Base-by-base conservation (phyloP, 1,140 invertebrate species). In the Myzus persicae region DNA sequence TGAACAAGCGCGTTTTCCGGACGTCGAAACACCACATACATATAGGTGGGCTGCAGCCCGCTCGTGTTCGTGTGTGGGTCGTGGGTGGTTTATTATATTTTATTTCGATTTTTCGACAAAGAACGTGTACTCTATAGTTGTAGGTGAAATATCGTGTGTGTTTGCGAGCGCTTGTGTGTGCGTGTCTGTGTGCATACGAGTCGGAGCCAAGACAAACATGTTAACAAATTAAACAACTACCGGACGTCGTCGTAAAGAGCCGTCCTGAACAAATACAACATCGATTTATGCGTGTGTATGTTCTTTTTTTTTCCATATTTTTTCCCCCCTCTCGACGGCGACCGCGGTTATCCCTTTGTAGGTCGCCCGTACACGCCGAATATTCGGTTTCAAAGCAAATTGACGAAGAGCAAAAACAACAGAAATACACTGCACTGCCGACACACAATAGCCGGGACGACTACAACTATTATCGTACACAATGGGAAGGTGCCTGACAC, bases 151-250 rank as follows among this genome's bases (percentile, higher is more conserved):
- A 44, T 44, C 9, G 42, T 59, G 20, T 59, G 20, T 40, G 36
- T 67, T 67, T 67, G 59, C 59, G 31, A 67, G 31, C 31, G 11
- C 4, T 11, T 31, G 54, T 31, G 54, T 54, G 54, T 46, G 46
- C 18, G 46, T 46, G 46, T 14, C 14, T 46, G 46, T 46, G 18
- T 6, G 11, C 9, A 24, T 76, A 76, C 44, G 48, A 91, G 54
- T 40, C 67, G 44, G 91, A 84, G 67, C 91, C 91, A 93, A 93
- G 76, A 84, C 91, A 93, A 93, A 93, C 91, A 93, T 93, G 91
- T 93, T 93, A 93, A 93, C 91, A 93, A 93, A 93, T 93, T 93
- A 93, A 93, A 93, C 91, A 93, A 93, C 91, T 93, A 93, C 91
- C 91, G 91, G 91, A 93, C 91, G 91, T 84, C 91, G 46, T 93